Percentiles rank a stretch among this genome's conserved stretches.
phyloP scores from a whole-genome alignment of 2,113 vertebrate genomes.

The Malurus melanocephalus region DNA sequence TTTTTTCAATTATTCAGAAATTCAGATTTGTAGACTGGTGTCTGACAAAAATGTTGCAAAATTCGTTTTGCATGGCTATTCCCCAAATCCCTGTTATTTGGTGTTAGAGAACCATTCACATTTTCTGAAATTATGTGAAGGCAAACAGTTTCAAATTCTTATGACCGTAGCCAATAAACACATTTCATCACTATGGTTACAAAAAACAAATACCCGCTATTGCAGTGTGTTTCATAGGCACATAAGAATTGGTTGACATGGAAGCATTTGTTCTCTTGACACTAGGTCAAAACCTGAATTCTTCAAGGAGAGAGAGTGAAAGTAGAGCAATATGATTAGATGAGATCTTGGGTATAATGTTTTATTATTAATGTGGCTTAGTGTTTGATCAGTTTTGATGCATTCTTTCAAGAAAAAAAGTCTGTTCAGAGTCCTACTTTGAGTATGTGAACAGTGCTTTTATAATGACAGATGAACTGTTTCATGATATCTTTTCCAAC shows the following conservation, averaged over 20 bases:
- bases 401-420: not conserved
- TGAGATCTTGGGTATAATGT: not conserved
- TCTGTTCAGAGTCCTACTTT: not conserved
- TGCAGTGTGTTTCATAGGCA: not conserved
- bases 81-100: constrained; percentile 20
- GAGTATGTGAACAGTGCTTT: not conserved
- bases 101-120: not conserved
- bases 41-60: constrained; percentile 11
- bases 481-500: not conserved
- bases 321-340: not conserved
- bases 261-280: constrained; percentile 19
- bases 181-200: constrained; percentile 60
- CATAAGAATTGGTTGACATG: not conserved
- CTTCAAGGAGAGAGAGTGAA: not conserved
- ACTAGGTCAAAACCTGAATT: not conserved
- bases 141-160: constrained; percentile 32
- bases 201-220: constrained; percentile 47
- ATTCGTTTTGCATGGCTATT: not conserved
- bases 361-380: not conserved
- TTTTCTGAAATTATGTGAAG: constrained; percentile 41
- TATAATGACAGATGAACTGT: not conserved
- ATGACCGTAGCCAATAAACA: constrained; percentile 37
- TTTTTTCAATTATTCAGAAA: not conserved
- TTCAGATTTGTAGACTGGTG: not conserved
- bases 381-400: not conserved